phyloP scores from a whole-genome alignment of 2,797 vertebrate species.

The Sciurus vulgaris region DNA sequence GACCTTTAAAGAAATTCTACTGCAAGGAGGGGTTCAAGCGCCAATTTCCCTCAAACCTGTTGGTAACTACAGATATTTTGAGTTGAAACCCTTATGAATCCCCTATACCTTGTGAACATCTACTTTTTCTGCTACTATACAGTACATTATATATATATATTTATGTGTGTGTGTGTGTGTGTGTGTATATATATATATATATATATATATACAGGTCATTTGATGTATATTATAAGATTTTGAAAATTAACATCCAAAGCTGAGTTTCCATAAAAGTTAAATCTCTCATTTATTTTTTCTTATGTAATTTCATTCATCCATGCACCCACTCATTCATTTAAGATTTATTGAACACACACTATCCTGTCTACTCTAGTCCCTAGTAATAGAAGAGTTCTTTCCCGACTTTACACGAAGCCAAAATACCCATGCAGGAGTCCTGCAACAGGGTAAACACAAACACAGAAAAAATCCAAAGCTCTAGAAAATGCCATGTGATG shows the following conservation, averaged over 20 bases:
- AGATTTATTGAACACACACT: background rate
- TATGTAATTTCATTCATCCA: background rate
- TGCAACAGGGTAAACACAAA: constrained; percentile 40
- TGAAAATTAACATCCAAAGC: background rate
- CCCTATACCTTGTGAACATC: background rate
- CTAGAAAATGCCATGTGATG: constrained; percentile 34
- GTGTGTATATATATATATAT: too few relatives aligned
- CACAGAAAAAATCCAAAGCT: constrained; percentile 30
- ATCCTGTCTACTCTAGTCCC: background rate
- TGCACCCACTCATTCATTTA: background rate
- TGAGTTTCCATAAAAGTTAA: background rate
- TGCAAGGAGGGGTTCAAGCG: background rate
- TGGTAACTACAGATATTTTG: background rate
- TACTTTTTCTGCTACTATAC: background rate
- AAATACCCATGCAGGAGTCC: constrained; percentile 29
- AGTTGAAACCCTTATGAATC: background rate
- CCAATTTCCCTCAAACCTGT: background rate
- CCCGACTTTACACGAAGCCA: constrained; percentile 18
- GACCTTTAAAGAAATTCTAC: constrained; percentile 11
- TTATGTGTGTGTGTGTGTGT: too few relatives aligned
- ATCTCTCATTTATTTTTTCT: background rate
- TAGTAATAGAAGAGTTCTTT: background rate
- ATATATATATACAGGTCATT: background rate
- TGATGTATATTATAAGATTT: background rate
- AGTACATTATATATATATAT: too few relatives aligned